Base-by-base conservation (phyloP, 1,140 invertebrate genomes). In the Nixonia krombeini region DNA sequence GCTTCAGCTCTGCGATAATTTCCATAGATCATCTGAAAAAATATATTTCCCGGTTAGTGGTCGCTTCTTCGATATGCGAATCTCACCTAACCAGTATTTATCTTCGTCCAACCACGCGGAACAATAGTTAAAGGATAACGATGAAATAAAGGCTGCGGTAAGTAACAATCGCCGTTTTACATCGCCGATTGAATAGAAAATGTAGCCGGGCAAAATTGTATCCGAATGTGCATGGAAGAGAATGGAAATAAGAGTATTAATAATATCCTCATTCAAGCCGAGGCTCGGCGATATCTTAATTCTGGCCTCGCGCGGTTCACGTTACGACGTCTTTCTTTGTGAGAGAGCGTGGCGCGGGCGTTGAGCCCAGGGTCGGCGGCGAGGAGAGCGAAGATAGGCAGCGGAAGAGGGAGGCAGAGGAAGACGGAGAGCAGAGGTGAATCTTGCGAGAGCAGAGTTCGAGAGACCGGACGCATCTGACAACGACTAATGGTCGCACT, bases 321-420 rank as follows among this genome's bases (percentile, higher is more conserved):
- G 71, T 82, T 82, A 82, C 77, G 74, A 75, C 70, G 64, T 77
- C 70, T 77, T 73, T 63, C 66, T 75, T 77, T 75, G 72, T 73
- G 44, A 47, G 42, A 63, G 35, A 28, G 18, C 29, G 41, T 42
- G 33, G 28, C 10, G 28, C 45, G 49, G 40, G 51, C 46, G 57
- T 57, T 56, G 38, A 62, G 46, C 40, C 49, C 40, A 63, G 46
- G 51, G 53, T 53, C 44, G 50, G 58, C 52, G 45, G 56, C 52
- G 53, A 28, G 42, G 45, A 55, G 35, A 45, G 7, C 18, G 40
- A 28, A 63, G 49, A 69, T 57, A 63, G 52, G 45, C 0, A 29
- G 18, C 47, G 57, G 1, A 26, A 28, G 13, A 25, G 25, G 41
- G 33, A 37, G 29, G 33, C 45, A 66, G 58, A 66, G 59, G 47